These are phyloP conservation scores for Drosophila nr. perissopoda DNA, from an alignment of 2,888 invertebrate genomes.

Conservation along the genomic window DNA sequence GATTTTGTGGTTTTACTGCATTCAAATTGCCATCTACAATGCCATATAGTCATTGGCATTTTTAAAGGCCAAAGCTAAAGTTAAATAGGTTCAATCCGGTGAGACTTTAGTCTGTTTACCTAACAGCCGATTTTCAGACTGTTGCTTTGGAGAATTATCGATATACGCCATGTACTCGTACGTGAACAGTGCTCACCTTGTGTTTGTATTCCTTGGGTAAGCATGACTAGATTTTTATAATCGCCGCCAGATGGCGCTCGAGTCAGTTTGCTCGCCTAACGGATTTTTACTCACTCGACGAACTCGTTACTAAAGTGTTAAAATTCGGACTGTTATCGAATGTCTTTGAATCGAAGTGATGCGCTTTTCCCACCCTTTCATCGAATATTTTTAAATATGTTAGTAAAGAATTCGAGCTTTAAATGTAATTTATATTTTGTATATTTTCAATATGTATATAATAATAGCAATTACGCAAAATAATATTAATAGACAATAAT, in stretches of 20 bases:
- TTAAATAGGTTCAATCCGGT: not conserved
- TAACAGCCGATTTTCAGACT: slow-evolving; percentile 30
- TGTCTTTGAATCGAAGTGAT: not conserved
- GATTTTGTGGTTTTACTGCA: not conserved
- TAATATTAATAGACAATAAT: slow-evolving; percentile 74
- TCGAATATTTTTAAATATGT: not conserved
- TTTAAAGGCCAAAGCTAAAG: not conserved
- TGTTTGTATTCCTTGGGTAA: not conserved
- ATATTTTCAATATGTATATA: slow-evolving; percentile 69
- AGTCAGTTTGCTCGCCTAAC: not conserved
- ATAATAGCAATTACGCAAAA: slow-evolving; percentile 75
- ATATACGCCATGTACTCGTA: not conserved
- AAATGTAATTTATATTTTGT: slow-evolving; percentile 65
- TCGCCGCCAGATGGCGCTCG: slow-evolving; percentile 21
- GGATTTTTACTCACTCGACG: not conserved
- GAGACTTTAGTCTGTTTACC: not conserved
- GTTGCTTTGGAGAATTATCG: slow-evolving; percentile 26
- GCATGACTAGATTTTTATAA: not conserved
- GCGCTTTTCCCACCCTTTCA: not conserved
- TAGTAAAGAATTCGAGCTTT: slow-evolving; percentile 9
- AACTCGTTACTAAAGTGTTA: not conserved
- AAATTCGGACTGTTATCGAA: not conserved
- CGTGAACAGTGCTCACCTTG: not conserved
- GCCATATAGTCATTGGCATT: not conserved
- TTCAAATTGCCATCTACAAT: not conserved